Percentiles rank a stretch among this genome's conserved stretches.
Evolutionary conservation across 2,797 vertebrate species (phyloP).

Genomic region (Sebastes cheni): DNA sequence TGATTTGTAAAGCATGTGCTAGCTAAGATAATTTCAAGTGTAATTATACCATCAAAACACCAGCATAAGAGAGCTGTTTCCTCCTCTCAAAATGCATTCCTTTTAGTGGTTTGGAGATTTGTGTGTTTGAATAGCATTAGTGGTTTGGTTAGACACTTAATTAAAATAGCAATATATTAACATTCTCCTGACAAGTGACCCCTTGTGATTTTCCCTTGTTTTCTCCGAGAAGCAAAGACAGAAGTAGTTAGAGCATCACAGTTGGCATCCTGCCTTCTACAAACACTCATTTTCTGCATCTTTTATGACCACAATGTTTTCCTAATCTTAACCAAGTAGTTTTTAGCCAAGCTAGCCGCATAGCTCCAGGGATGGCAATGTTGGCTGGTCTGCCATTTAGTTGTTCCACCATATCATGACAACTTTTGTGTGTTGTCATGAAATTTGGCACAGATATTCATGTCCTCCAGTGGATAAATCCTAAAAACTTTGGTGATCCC

Average conservation of each 20-base stretch:
- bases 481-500: too few species aligned
- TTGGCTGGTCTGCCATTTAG: not conserved
- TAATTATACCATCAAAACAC: slow-evolving; percentile 8
- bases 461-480: not conserved
- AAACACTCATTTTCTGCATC: not conserved
- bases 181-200: not conserved
- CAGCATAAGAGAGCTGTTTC: not conserved
- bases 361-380: not conserved
- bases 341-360: not conserved
- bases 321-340: not conserved
- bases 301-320: not conserved
- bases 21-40: slow-evolving; percentile 6
- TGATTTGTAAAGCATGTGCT: slow-evolving; percentile 1
- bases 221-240: not conserved
- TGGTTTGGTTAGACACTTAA: not conserved
- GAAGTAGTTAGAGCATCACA: not conserved
- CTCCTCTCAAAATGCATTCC: not conserved
- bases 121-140: not conserved
- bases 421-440: not conserved
- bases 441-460: not conserved
- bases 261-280: not conserved
- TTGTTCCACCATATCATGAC: not conserved
- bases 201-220: not conserved
- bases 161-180: not conserved
- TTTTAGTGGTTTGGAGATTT: not conserved